Base-by-base conservation (phyloP, 1,140 invertebrate species). In the Leguminivora glycinivorella region DNA sequence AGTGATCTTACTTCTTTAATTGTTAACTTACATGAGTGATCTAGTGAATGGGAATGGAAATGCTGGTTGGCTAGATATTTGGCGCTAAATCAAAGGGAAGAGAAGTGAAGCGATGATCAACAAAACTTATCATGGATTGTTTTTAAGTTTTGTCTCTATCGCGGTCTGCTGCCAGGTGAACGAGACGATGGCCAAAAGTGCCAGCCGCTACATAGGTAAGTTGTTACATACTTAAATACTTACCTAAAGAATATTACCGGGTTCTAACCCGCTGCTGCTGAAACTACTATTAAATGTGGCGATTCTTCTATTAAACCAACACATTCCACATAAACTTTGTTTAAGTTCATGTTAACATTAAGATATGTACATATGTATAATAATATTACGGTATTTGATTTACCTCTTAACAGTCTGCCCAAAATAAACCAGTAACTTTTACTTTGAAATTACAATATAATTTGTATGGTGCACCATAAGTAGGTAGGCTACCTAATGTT, bases 131-230 rank as follows among this genome's bases (percentile, higher is more conserved):
- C 89, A 91, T 75, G 86, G 89, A 69, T 75, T 91, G 68, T 84
- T 91, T 76, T 73, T 91, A 60, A 91, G 88, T 79, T 88, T 90
- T 69, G 79, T 89, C 77, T 91, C 89, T 38, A 87, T 91, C 72
- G 88, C 89, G 70, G 88, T 91, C 78, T 90, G 89, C 81, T 91
- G 89, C 81, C 89, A 91, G 73, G 79, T 91, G 17, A 87, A 83
- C 60, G 89, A 91, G 82, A 90, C 89, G 75, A 85, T 91, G 83
- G 89, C 89, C n/a, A 90, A 90, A 67, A 90, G 87, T 70, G 89
- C 89, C n/a, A 91, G 88, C 76, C 83, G 89, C 75, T 91, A 85
- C 70, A 89, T 90, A 71, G 88, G 88, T 90, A 73, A 87, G 87
- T 82, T 60, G 38, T 75, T 22, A 25, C 14, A 25, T 29, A 25